Base-by-base conservation (phyloP, 2,888 invertebrate species). In the Idaea dimidiata region DNA sequence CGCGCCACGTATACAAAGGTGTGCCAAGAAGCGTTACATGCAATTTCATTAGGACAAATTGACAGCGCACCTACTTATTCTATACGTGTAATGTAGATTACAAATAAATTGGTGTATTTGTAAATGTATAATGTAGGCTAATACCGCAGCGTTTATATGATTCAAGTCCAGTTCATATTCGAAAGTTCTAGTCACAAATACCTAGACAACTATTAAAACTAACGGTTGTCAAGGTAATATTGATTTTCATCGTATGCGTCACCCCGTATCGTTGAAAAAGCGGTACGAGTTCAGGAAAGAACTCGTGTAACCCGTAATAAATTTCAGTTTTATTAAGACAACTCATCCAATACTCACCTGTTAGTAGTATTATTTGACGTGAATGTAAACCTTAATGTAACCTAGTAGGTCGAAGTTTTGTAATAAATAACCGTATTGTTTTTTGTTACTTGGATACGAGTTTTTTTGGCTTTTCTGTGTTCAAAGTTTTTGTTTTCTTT, bases 241-340 rank as follows among this genome's bases (percentile, higher is more conserved):
- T 72, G 83, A 84, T 83, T 81, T 78, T 75, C 63, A 68, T 68
- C 69, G 73, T 78, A 73, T 74, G 74, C 77, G 80, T 81, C 80
- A 80, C 66, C 72, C 70, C 64, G 83, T 86, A 72, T 76, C 81
- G 76, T 71, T 73, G 71, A 70, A 67, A 68, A 79, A 65, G 75
- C 79, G 83, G 83, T 76, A 86, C 85, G 68, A 63, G 57, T 62
- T 24, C 53, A 54, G 58, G 62, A 66, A 67, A 64, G n/a, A 68
- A 69, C 69, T 72, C 68, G 67, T 62, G 62, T 64, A 59, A 57
- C 57, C 43, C 56, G 59, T 61, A 60, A 72, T 69, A 24, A 57
- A 68, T 71, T 70, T 73, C 59, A 68, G 60, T 70, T 75, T 74
- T 67, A 72, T 71, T 60, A 61, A 65, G 60, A 59, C 63, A 59